A percentile compares a stretch with the other conserved stretches of the same genome.
Conservation (phyloP, 2,888 invertebrate species). For the Platycheirus albimanus region DNA sequence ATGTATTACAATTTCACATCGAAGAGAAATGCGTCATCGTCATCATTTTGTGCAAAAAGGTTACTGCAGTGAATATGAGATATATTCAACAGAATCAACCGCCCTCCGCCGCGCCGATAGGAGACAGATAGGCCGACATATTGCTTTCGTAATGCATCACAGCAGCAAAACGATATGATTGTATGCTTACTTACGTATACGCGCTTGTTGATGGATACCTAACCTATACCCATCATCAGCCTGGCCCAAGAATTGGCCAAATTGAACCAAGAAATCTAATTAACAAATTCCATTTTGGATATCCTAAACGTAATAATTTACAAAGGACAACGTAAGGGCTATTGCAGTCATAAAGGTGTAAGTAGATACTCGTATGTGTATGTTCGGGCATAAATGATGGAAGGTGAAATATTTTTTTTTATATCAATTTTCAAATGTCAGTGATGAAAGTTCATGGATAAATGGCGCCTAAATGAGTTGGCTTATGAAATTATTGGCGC, state of each 20-base stretch:
- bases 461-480: constrained; percentile 58
- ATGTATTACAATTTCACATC: constrained; percentile 82
- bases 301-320: constrained; percentile 60
- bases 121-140: constrained; percentile 66
- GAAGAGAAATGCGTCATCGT: constrained; percentile 71
- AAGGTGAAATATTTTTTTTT: not conserved
- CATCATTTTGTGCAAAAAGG: constrained; percentile 43
- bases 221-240: constrained; percentile 37
- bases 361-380: not conserved
- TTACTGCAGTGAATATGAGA: constrained; percentile 5
- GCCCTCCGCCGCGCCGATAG: no score
- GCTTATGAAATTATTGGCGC: constrained; percentile 69
- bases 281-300: constrained; percentile 69
- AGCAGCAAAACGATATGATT: constrained; percentile 19
- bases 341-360: not conserved
- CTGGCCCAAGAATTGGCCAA: constrained; percentile 63
- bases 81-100: constrained; percentile 20
- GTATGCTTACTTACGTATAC: not conserved
- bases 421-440: not conserved
- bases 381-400: not conserved
- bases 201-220: constrained; percentile 26
- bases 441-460: constrained; percentile 18
- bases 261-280: constrained; percentile 73
- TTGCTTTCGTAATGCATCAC: constrained; percentile 60
- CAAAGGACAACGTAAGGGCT: constrained; percentile 35